phyloP scores from a whole-genome alignment of 2,888 invertebrate genomes.

The Caenorhabditis angaria region DNA sequence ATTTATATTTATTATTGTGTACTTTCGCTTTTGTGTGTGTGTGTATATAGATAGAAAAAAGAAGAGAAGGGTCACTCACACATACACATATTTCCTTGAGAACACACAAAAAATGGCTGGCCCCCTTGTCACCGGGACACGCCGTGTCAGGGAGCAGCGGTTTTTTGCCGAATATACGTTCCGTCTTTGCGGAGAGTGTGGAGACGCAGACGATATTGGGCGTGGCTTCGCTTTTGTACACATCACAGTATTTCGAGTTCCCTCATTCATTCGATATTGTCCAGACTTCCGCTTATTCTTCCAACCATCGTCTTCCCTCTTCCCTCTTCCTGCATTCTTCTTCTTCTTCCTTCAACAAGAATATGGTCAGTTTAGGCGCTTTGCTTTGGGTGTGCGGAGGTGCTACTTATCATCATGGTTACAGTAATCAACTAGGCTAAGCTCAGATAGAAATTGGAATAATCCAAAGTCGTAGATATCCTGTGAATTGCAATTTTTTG shows the following conservation, averaged over 20 bases:
- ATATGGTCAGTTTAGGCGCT: background rate
- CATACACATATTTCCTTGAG: slow-evolving; percentile 1
- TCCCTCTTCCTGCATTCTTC: background rate
- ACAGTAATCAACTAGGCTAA: no score
- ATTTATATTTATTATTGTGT: background rate
- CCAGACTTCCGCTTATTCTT: background rate
- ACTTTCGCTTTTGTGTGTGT: slow-evolving; percentile 1
- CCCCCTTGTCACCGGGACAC: background rate
- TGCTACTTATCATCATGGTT: background rate
- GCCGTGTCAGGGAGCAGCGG: slow-evolving; percentile 2
- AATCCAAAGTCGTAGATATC: no score
- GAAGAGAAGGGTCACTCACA: background rate
- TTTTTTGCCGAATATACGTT: no score
- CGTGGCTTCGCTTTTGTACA: background rate
- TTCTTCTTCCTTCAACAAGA: background rate
- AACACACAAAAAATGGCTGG: background rate
- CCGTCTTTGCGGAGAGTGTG: background rate
- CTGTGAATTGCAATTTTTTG: no score
- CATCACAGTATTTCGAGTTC: background rate
- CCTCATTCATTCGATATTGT: background rate
- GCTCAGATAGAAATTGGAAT: no score
- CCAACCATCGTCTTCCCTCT: no score
- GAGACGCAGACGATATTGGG: background rate
- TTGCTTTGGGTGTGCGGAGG: background rate
- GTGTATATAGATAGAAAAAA: background rate